Evolutionary conservation across 2,113 vertebrate species (phyloP), one percentile per base, ranked within the genome.

Genomic region (Cryptomyrus ogoouensis): DNA sequence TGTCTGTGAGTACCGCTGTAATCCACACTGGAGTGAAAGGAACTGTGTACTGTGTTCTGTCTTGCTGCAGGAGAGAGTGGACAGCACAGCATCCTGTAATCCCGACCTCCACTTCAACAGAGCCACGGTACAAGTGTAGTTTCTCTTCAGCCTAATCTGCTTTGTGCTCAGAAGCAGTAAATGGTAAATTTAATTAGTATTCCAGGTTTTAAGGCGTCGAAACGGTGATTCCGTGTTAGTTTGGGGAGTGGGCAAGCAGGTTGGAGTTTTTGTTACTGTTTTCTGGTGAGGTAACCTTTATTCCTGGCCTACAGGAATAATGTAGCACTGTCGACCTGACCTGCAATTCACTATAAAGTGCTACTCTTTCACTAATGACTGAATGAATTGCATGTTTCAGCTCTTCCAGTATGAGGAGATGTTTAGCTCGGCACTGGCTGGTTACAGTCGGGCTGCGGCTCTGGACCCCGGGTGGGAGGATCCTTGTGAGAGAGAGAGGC

Each of bases 81-180:
- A 98, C 91, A 94, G 94, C 90, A 95, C 94, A 1, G 97, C 97
- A 0, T 95, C 95, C 10, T 96, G 94, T 90, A 97, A 97, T 92
- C 96, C 97, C 0, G 97, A 98, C 92, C 95, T 98, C 89, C 97
- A 98, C 92, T 97, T 97, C 91, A 98, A 98, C 94, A 94, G 97
- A 91, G 95, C 97, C 27, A 98, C 96, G 66, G 96, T 97, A 95
- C 95, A 93, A 53, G 10, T 39, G 0, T 24, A 39, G 24, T 47
- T 42, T 39, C 39, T 62, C 19, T 44, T 31, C 42, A 19, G 31
- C 66, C 39, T 84, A 84, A 84, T 17, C 9, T 53, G 2, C 46
- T 87, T 87, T 87, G 46, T 50, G 27, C 85, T 35, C 27, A 39
- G 21, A 87, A 35, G 5, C n/a, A 42, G 85, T 27, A 35, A 52